Percentiles rank a stretch among this genome's conserved stretches.
Conservation (phyloP, 2,888 invertebrate species). For the Lampropteryx suffumata region DNA sequence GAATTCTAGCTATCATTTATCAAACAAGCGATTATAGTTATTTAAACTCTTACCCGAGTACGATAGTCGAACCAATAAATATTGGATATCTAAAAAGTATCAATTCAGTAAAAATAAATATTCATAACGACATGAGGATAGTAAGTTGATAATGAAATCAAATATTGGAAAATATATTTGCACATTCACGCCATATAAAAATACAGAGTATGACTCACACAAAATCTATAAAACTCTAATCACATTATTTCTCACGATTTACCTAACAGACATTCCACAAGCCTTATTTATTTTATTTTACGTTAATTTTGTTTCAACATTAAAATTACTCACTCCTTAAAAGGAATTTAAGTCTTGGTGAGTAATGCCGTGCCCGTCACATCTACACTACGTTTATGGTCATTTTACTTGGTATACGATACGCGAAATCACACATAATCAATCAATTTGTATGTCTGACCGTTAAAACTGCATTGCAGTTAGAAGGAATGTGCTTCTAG, state of each 20-base stretch:
- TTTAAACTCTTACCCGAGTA: constrained; percentile 58
- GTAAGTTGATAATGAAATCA: constrained; percentile 3
- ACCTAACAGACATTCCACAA: constrained; percentile 25
- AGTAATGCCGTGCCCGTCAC: constrained; percentile 34
- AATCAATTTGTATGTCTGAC: background rate
- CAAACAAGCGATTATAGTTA: background rate
- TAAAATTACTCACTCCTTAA: constrained; percentile 20
- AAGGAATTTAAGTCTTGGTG: constrained; percentile 26
- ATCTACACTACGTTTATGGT: constrained; percentile 33
- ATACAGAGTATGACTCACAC: constrained; percentile 26
- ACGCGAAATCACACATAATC: constrained; percentile 18
- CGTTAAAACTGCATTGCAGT: too few relatives aligned
- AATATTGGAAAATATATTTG: constrained; percentile 12
- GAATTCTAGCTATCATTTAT: constrained; percentile 5
- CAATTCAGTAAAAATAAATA: constrained; percentile 4
- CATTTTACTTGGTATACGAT: constrained; percentile 26
- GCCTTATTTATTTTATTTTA: constrained; percentile 18
- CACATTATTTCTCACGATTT: constrained; percentile 19
- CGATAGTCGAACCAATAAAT: constrained; percentile 73
- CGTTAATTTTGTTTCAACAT: constrained; percentile 19
- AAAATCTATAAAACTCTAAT: constrained; percentile 9
- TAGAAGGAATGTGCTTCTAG: too few relatives aligned
- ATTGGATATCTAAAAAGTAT: constrained; percentile 54
- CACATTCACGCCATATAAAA: constrained; percentile 12
- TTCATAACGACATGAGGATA: background rate